Percentiles rank a stretch among this genome's conserved stretches.
Evolutionary conservation across 2,797 vertebrate species (phyloP).

Genomic region (Tympanoctomys barrerae): DNA sequence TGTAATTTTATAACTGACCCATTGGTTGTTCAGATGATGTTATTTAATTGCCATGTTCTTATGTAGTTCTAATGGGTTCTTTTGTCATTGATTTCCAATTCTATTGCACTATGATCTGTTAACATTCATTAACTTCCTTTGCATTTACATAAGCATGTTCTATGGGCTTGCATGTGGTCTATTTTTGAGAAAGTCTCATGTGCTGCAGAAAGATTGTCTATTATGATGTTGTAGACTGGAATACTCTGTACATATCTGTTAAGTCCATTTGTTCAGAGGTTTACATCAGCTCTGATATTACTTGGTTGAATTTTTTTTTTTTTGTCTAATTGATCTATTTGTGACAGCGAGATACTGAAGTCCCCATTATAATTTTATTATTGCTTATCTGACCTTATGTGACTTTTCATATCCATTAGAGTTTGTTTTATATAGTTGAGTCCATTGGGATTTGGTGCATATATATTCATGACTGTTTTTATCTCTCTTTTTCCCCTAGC

Average conservation of each 20-base stretch:
- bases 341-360: neutral
- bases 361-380: neutral
- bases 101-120: neutral
- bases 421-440: neutral
- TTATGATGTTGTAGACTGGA: neutral
- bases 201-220: neutral
- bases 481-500: neutral
- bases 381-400: neutral
- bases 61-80: neutral
- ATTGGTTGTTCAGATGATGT: neutral
- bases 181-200: neutral
- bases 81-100: neutral
- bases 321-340: neutral
- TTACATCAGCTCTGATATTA: neutral
- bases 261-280: neutral
- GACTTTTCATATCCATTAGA: neutral
- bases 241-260: neutral
- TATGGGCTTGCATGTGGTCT: neutral
- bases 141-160: neutral
- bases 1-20: neutral
- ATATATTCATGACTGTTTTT: neutral
- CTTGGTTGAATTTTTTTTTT: neutral
- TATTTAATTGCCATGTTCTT: neutral
- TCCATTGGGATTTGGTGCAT: neutral
- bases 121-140: neutral